phyloP scores from a whole-genome alignment of 2,113 vertebrate species.

The Caracal caracal region DNA sequence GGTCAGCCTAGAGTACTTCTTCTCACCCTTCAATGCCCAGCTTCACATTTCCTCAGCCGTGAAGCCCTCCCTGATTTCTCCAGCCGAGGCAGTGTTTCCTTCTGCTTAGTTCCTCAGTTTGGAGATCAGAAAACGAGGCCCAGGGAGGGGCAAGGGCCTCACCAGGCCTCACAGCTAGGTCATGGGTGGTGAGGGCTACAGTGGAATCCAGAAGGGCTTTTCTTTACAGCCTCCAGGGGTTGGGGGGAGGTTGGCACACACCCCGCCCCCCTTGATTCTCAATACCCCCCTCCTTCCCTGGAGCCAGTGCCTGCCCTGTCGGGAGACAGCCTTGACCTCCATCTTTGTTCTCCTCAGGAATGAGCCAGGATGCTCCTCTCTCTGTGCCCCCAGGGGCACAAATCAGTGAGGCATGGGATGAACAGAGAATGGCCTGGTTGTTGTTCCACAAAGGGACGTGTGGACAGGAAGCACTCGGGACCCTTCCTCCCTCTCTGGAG shows the following conservation, averaged over 20 bases:
- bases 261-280: background rate
- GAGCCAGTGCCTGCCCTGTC: background rate
- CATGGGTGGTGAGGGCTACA: fast-evolving
- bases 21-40: background rate
- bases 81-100: background rate
- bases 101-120: background rate
- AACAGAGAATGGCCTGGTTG: background rate
- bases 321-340: background rate
- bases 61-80: background rate
- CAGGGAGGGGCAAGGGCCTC: too few species aligned
- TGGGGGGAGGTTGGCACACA: fast-evolving
- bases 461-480: background rate
- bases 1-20: background rate
- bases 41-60: fast-evolving
- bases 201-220: background rate
- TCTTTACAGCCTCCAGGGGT: background rate
- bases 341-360: background rate
- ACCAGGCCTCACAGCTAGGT: background rate
- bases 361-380: background rate
- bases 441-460: background rate
- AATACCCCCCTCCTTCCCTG: background rate
- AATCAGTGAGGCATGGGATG: background rate
- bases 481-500: background rate
- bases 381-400: background rate
- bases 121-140: background rate